phyloP scores from a whole-genome alignment of 1,140 invertebrate species.

The Microplitis mediator region DNA sequence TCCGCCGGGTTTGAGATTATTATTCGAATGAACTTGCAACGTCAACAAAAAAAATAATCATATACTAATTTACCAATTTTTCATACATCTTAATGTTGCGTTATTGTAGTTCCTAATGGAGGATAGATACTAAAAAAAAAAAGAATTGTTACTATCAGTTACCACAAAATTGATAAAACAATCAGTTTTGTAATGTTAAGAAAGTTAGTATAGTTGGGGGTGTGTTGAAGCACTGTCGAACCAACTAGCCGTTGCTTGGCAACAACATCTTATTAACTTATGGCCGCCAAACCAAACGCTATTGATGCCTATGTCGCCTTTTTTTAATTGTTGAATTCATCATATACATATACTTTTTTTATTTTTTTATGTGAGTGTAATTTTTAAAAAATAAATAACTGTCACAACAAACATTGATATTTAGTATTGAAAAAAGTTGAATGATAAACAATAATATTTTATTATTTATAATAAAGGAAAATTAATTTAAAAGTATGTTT shows the following conservation, averaged over 20 bases:
- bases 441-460: no score
- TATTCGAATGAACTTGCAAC: conserved; percentile 13
- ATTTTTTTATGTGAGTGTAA: not conserved
- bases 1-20: conserved; percentile 40
- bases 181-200: not conserved
- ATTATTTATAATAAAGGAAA: no score
- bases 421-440: not conserved
- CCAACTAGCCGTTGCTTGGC: conserved; percentile 47
- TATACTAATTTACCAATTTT: not conserved
- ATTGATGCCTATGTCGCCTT: conserved; percentile 26
- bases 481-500: no score
- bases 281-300: conserved; percentile 1
- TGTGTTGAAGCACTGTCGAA: conserved; percentile 41
- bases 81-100: not conserved
- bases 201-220: conserved; percentile 2
- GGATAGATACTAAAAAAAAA: not conserved
- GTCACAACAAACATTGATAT: not conserved
- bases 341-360: not conserved
- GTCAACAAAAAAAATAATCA: not conserved
- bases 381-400: not conserved
- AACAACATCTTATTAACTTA: conserved; percentile 46
- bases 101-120: not conserved
- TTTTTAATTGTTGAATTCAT: not conserved
- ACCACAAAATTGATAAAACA: conserved; percentile 8
- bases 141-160: not conserved